Base-by-base conservation (phyloP, 2,888 invertebrate species). In the Dynastes hyllus region DNA sequence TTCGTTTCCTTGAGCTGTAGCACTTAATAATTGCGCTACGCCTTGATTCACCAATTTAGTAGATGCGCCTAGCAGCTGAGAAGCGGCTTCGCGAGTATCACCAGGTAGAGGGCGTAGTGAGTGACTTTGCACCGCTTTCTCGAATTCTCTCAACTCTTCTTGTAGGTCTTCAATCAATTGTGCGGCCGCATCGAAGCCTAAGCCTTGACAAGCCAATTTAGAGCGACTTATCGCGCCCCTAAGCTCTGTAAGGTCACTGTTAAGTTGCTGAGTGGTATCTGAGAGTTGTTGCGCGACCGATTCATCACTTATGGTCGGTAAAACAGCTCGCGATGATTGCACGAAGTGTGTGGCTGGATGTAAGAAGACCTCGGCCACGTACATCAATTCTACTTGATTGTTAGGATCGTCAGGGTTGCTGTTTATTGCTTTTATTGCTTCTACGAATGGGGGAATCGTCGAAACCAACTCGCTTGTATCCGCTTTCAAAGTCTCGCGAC, bases 181-280 rank as follows among this genome's bases (percentile, higher is more conserved):
- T 0, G 96, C 91, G 0, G 98, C 97, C 0, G 95, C 94, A 83
- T 97, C 96, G 80, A 98, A 88, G 85, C 98, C 97, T 80, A 96
- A 90, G 0, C 95, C 95, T 82, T 96, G 95, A 87, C 96, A 96
- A n/a, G 88, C 89, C 1, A 89, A 89, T 83, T 89, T 89, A 1
- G 89, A 89, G 69, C 89, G 82, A 78, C 86, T 88, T 55, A 89
- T 84, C 2, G 89, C 88, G 61, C 86, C 86, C 67, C 89, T 86
- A 22, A 89, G 82, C 78, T 89, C 89, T 75, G 85, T 88, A 63
- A 89, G 82, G 79, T 92, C 92, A 45, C 92, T 88, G 32, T 92
- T 92, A 82, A 94, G 90, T 82, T 93, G 92, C 86, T 95, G 95
- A 58, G 95, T 92, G 67, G 92, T 92, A 83, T 92, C 92, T 71